Conservation (phyloP, 2,888 invertebrate species). For the Stenoptilia bipunctidactyla region DNA sequence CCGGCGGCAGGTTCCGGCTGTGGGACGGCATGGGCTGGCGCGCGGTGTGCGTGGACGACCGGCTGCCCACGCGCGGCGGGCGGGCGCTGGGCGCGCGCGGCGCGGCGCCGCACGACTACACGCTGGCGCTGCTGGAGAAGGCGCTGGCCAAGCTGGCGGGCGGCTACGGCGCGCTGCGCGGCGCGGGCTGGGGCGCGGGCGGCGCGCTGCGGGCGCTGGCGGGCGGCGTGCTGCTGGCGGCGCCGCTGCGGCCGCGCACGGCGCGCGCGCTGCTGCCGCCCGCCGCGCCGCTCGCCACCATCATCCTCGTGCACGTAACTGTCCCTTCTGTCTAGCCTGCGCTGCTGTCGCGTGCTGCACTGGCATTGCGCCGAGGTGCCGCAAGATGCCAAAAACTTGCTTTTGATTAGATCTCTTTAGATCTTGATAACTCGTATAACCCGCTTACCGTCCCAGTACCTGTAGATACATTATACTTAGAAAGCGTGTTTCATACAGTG, state of each 20-base stretch:
- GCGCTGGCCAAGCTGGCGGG: conserved; percentile 79
- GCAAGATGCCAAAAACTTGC: too few relatives aligned
- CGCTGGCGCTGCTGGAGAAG: conserved; percentile 83
- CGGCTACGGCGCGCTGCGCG: neutral
- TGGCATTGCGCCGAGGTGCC: too few relatives aligned
- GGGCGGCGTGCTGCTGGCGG: neutral
- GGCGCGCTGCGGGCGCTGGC: neutral
- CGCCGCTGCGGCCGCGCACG: neutral
- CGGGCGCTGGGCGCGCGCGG: conserved; percentile 53
- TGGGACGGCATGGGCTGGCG: conserved; percentile 84
- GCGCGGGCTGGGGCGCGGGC: too few relatives aligned
- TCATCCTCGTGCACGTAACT: too few relatives aligned
- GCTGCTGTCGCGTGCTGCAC: too few relatives aligned
- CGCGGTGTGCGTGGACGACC: conserved; percentile 81
- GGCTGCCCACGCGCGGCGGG: conserved; percentile 78
- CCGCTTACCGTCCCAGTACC: too few relatives aligned
- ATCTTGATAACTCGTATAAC: too few relatives aligned
- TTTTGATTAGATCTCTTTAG: too few relatives aligned
- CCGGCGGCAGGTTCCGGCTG: conserved; percentile 73
- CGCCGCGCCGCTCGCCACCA: neutral
- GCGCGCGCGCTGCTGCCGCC: neutral
- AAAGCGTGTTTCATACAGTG: too few relatives aligned
- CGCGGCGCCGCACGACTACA: conserved; percentile 71
- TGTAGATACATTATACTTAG: too few relatives aligned
- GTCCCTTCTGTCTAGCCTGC: too few relatives aligned